phyloP scores from a whole-genome alignment of 2,797 vertebrate genomes.

The Pseudochirops corinnae region DNA sequence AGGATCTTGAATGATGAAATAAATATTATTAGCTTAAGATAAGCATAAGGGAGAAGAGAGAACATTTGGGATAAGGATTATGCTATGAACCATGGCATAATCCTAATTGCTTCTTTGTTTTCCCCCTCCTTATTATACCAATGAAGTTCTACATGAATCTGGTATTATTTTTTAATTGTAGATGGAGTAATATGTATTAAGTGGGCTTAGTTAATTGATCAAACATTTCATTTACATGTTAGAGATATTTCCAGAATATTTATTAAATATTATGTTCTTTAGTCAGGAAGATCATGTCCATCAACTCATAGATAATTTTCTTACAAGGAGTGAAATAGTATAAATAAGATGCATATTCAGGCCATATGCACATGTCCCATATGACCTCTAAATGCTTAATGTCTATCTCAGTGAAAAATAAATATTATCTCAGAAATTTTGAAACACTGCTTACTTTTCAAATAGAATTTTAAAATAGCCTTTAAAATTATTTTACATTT shows the following conservation, averaged over 20 bases:
- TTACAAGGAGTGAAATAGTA: background rate
- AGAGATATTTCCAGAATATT: background rate
- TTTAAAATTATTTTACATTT: constrained; percentile 3
- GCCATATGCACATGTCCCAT: background rate
- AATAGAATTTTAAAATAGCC: background rate
- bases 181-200: background rate
- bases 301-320: background rate
- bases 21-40: background rate
- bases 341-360: background rate
- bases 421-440: background rate
- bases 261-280: background rate
- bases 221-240: background rate
- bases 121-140: background rate
- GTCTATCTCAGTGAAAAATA: background rate
- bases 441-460: background rate
- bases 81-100: background rate
- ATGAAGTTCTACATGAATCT: background rate
- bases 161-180: background rate
- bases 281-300: background rate
- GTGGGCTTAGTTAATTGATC: background rate
- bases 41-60: background rate
- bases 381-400: background rate
- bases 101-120: background rate
- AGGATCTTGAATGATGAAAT: background rate
- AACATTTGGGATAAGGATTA: background rate